A percentile compares a stretch with the other conserved stretches of the same genome.
These are phyloP conservation scores for Ceyx margarethae DNA, from an alignment of 2,113 vertebrate genomes.

Conservation along the genomic window DNA sequence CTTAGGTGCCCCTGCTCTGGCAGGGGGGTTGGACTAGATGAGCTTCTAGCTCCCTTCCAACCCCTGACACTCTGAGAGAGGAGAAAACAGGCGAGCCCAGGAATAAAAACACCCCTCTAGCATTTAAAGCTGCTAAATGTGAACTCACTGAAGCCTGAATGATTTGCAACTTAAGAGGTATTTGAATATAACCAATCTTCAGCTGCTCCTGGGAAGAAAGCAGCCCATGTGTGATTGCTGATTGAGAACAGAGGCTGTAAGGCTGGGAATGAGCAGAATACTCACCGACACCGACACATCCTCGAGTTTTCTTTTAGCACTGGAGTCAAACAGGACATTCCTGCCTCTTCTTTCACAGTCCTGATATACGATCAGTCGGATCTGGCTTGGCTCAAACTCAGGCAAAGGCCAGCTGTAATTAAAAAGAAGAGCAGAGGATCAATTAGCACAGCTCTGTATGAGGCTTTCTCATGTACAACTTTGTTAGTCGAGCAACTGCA, in stretches of 20 bases:
- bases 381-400: conserved; percentile 94
- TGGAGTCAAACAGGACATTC: conserved; percentile 97
- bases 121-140: neutral
- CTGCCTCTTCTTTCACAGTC: conserved; percentile 95
- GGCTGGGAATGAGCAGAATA: neutral
- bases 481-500: neutral
- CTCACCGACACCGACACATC: conserved; percentile 89
- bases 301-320: conserved; percentile 88
- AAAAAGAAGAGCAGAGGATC: conserved; percentile 39
- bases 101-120: neutral
- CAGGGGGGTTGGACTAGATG: too few relatives aligned
- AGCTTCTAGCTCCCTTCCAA: too few relatives aligned
- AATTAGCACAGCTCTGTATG: conserved; percentile 5
- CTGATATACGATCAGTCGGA: conserved; percentile 96
- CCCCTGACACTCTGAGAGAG: neutral
- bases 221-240: neutral
- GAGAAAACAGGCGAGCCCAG: neutral
- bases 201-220: neutral
- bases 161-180: neutral
- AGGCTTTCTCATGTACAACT: neutral
- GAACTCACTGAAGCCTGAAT: conserved; percentile 2
- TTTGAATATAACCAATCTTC: neutral
- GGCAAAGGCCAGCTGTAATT: conserved; percentile 89
- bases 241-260: neutral
- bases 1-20: too few relatives aligned